Evolutionary conservation across 1,140 invertebrate species (phyloP).

Genomic region (Drosophila pectinifera): DNA sequence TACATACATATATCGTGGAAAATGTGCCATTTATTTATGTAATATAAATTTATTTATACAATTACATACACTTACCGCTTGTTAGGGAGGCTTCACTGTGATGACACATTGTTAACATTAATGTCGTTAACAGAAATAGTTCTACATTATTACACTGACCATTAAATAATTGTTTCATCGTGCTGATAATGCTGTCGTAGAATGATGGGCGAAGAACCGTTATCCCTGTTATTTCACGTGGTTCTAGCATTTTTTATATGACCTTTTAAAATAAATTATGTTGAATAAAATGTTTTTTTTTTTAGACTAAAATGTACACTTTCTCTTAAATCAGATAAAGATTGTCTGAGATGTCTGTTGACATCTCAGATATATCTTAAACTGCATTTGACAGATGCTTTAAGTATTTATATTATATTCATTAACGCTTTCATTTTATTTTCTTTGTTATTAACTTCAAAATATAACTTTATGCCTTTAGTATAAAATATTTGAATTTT

Average conservation of each 20-base stretch:
- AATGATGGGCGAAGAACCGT: background rate
- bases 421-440: background rate
- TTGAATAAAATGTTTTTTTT: background rate
- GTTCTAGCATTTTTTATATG: conserved; percentile 20
- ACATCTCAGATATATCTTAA: background rate
- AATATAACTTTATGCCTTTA: background rate
- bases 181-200: background rate
- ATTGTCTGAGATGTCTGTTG: too few species aligned
- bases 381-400: background rate
- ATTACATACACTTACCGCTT: conserved; percentile 17
- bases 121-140: background rate
- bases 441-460: background rate
- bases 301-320: background rate
- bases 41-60: background rate
- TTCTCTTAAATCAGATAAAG: background rate
- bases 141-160: background rate
- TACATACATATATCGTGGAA: too few species aligned
- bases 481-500: too few species aligned
- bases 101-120: conserved; percentile 11
- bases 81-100: conserved; percentile 4
- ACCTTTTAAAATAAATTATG: conserved; percentile 18
- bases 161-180: conserved; percentile 1
- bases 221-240: conserved; percentile 12
- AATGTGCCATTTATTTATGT: too few species aligned
- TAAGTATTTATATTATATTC: conserved; percentile 1